phyloP scores from a whole-genome alignment of 2,888 invertebrate genomes.

The Lissonota sp. region DNA sequence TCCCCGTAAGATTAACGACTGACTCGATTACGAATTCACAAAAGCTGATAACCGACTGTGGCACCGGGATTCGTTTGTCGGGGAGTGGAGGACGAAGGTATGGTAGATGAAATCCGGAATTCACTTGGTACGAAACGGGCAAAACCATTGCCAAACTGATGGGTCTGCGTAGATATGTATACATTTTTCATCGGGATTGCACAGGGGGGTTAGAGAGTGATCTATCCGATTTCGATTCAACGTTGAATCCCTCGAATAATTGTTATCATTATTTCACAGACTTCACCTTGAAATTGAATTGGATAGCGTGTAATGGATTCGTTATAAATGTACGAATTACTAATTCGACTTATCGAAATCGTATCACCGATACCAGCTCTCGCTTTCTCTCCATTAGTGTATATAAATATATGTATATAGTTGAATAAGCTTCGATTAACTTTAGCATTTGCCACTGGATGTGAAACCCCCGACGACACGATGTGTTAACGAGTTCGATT shows the following conservation, averaged over 20 bases:
- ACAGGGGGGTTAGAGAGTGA: slow-evolving; percentile 24
- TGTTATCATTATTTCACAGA: slow-evolving; percentile 40
- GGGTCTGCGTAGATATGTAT: neutral
- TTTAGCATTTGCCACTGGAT: slow-evolving; percentile 38
- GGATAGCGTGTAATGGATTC: slow-evolving; percentile 25
- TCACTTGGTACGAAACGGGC: slow-evolving; percentile 46
- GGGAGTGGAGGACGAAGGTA: neutral
- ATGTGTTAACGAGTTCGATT: slow-evolving; percentile 50
- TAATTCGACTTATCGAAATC: slow-evolving; percentile 54
- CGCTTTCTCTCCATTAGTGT: slow-evolving; percentile 9
- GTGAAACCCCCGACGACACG: slow-evolving; percentile 29
- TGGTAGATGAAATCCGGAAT: slow-evolving; percentile 51
- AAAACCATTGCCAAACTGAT: slow-evolving; percentile 17
- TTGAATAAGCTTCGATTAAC: slow-evolving; percentile 47
- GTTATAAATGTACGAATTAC: slow-evolving; percentile 21
- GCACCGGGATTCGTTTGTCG: slow-evolving; percentile 1
- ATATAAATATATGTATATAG: slow-evolving; percentile 1
- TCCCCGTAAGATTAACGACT: slow-evolving; percentile 69
- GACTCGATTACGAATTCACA: slow-evolving; percentile 69
- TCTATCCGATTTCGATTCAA: slow-evolving; percentile 36
- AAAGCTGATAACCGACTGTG: slow-evolving; percentile 66
- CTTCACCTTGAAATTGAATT: slow-evolving; percentile 34
- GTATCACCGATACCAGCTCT: slow-evolving; percentile 49
- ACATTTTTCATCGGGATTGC: slow-evolving; percentile 51
- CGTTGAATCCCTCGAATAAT: slow-evolving; percentile 34